Base-by-base conservation (phyloP, 2,888 invertebrate species). In the Lasioglossum oenotherae region DNA sequence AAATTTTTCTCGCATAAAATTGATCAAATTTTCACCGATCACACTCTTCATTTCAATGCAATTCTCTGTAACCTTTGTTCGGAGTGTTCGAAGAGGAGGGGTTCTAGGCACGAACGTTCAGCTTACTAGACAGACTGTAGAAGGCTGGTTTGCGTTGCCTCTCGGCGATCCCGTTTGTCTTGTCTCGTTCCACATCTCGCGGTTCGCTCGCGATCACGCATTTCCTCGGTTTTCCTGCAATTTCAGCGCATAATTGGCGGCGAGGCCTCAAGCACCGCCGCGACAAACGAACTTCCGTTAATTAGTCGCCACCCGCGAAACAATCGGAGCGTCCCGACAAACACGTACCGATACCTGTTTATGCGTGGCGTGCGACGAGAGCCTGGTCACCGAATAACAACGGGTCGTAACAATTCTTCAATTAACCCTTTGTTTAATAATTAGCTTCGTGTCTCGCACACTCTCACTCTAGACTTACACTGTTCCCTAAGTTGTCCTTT, bases 231-330 rank as follows among this genome's bases (percentile, higher is more conserved):
- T 80, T 14, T 12, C 14, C 19, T 16, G 80, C 23, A 71, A 49
- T 46, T 81, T n/a, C 72, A 23, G 27, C 16, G 27, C 49, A 27
- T 77, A 73, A 76, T 74, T 74, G 53, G 57, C 19, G 73, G 67
- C 75, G 23, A 31, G 10, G 49, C 57, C 57, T 27, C 53, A 38
- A 67, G 71, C 35, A 74, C 10, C n/a, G 41, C 10, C 69, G 46
- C 67, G 46, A 69, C 69, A 74, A 35, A 41, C 31, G 6, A 78
- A 73, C 69, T 35, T 77, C 27, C 67, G 46, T 79, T 79, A 78
- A 85, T 85, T 85, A 84, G 77, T 72, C 46, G 19, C 46, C 46
- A 31, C 27, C 71, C 41, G 76, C 23, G n/a, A 31, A 35, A 53
- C 75, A 73, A 76, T 73, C 64, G 31, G 19, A 75, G 69, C 57